Percentiles rank a stretch among this genome's conserved stretches.
Evolutionary conservation across 2,797 vertebrate genomes (phyloP).

Genomic region (Lepilemur ruficaudatus): DNA sequence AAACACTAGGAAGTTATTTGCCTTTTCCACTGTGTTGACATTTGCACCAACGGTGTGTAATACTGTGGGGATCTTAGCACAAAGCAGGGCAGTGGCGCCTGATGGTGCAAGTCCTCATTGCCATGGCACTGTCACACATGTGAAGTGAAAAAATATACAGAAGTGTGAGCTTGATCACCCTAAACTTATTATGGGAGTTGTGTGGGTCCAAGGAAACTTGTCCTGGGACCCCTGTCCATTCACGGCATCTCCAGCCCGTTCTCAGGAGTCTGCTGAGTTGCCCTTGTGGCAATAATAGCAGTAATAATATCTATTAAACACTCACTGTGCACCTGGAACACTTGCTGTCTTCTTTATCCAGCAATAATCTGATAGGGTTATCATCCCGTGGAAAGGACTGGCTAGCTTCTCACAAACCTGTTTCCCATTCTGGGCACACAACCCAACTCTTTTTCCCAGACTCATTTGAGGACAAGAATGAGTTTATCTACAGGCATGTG

Average conservation of each 20-base stretch:
- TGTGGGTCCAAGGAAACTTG: not conserved
- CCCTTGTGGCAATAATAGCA: no score
- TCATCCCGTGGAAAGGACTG: not conserved
- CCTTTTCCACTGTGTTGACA: not conserved
- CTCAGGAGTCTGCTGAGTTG: not conserved
- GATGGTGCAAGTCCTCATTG: rapidly evolving
- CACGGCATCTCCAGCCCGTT: not conserved
- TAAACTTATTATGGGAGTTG: no score
- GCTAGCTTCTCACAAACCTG: not conserved
- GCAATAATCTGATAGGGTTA: not conserved
- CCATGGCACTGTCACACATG: no score
- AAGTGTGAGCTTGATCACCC: not conserved
- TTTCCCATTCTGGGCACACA: not conserved
- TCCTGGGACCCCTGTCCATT: not conserved
- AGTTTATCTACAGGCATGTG: not conserved
- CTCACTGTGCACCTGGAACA: not conserved
- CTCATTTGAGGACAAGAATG: not conserved
- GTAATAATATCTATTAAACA: not conserved
- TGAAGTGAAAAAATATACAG: not conserved
- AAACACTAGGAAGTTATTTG: not conserved
- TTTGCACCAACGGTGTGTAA: not conserved
- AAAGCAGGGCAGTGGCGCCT: not conserved
- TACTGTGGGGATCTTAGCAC: not conserved
- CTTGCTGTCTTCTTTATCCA: not conserved
- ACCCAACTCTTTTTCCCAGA: not conserved